Conservation (phyloP, 2,888 invertebrate species). For the Chrysotoxum bicinctum region DNA sequence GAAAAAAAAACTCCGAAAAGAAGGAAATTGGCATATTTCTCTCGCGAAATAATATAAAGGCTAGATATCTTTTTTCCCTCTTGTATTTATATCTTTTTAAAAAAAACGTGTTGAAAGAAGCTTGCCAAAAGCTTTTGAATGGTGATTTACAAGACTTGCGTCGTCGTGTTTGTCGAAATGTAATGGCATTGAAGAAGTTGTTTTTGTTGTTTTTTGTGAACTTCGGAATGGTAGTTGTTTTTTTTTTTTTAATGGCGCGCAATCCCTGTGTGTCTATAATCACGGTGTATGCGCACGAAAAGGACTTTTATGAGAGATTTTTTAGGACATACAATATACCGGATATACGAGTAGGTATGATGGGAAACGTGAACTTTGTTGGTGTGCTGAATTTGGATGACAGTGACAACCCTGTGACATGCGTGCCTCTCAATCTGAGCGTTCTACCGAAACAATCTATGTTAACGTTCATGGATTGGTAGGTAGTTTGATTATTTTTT, state of each 20-base stretch:
- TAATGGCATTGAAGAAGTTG: neutral
- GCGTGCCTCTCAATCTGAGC: neutral
- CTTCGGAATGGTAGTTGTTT: neutral
- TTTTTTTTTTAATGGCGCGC: neutral
- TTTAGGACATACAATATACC: no score
- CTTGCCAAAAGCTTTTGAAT: neutral
- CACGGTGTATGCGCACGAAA: neutral
- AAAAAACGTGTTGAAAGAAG: conserved; percentile 9
- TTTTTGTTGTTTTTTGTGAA: neutral
- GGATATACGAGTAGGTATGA: neutral
- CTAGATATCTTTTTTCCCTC: neutral
- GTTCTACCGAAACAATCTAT: neutral
- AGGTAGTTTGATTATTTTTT: neutral
- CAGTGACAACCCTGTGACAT: conserved; percentile 8
- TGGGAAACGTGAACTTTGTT: neutral
- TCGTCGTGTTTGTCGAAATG: neutral
- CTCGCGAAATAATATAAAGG: neutral
- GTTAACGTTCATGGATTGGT: neutral
- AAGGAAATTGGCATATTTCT: neutral
- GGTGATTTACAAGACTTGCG: neutral
- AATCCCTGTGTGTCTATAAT: neutral
- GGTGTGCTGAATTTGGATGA: neutral
- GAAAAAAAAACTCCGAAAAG: neutral
- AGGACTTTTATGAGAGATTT: neutral
- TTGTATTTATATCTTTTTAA: neutral